Base-by-base conservation (phyloP, 2,888 invertebrate species). In the Lepidonotus clava region DNA sequence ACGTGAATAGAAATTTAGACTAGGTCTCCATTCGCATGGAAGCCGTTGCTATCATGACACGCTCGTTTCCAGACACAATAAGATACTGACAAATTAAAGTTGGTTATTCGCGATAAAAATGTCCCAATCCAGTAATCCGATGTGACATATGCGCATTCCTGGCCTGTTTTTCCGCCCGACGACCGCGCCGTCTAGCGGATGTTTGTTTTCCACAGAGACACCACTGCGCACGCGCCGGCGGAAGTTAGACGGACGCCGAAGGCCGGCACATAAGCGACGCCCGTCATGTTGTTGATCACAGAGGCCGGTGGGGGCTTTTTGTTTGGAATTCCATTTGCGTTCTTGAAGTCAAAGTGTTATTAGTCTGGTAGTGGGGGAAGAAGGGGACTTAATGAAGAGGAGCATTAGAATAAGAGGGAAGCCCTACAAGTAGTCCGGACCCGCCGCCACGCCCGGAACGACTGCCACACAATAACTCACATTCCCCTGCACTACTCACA, bases 161-260 rank as follows among this genome's bases (percentile, higher is more conserved):
- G 61, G 11, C 61, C 11, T 11, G 21, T 32, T 32, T 4, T 2
- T 28, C 28, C n/a, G n/a, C n/a, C n/a, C n/a, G n/a, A n/a, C n/a
- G n/a, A n/a, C 61, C 24, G 61, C n/a, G 0, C 61, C 61, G n/a
- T 11, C 11, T 32, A 28, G 28, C 61, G 61, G 61, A 61, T 61
- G 61, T 61, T 24, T 61, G 61, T 61, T 61, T 61, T 61, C 21
- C 61, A 61, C 61, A 24, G 28, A 61, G 61, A 61, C 61, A 61
- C 11, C 28, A n/a, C 61, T 61, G 61, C 61, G 61, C 61, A 28
- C 2, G 61, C 28, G 61, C 61, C 24, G 61, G 11, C 61, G 61
- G 61, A 61, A 61, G 61, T 61, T 24, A n/a, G n/a, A n/a, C n/a
- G n/a, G n/a, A n/a, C n/a, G n/a, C n/a, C n/a, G n/a, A n/a, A n/a